Conservation (phyloP, 2,888 invertebrate genomes). For the Halictus quadricinctus region DNA sequence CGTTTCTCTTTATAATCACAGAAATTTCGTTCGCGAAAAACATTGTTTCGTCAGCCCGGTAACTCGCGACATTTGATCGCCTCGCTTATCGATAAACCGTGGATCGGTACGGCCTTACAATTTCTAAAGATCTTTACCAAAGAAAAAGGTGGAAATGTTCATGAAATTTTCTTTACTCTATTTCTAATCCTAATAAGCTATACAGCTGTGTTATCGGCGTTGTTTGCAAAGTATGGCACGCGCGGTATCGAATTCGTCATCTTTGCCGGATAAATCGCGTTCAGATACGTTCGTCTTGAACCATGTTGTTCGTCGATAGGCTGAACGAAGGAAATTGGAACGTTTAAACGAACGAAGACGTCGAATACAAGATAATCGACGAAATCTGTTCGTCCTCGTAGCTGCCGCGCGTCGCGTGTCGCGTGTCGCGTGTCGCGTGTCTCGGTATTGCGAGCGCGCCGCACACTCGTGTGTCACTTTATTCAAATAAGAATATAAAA, state of each 20-base stretch:
- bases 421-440: not conserved
- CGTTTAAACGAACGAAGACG: not conserved
- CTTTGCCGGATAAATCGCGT: not conserved
- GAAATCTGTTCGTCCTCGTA: constrained; percentile 6
- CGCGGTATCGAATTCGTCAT: not conserved
- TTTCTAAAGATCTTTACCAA: not conserved
- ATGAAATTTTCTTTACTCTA: not conserved
- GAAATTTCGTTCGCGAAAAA: not conserved
- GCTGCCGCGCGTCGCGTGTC: not conserved
- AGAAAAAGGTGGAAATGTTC: not conserved
- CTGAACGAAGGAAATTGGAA: not conserved
- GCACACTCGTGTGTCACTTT: constrained; percentile 35
- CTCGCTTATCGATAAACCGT: not conserved
- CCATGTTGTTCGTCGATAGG: not conserved
- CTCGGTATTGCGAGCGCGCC: constrained; percentile 23
- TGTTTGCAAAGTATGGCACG: not conserved
- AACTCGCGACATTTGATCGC: not conserved
- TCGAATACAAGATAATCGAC: constrained; percentile 40
- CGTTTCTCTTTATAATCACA: not conserved
- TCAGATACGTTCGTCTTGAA: not conserved
- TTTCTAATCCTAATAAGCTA: not conserved
- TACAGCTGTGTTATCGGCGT: not conserved
- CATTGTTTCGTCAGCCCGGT: not conserved
- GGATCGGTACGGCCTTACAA: not conserved
- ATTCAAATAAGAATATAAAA: constrained; percentile 73